Evolutionary conservation across 2,797 vertebrate genomes (phyloP), one percentile per base, ranked within the genome.

Genomic region (Phoebastria nigripes): DNA sequence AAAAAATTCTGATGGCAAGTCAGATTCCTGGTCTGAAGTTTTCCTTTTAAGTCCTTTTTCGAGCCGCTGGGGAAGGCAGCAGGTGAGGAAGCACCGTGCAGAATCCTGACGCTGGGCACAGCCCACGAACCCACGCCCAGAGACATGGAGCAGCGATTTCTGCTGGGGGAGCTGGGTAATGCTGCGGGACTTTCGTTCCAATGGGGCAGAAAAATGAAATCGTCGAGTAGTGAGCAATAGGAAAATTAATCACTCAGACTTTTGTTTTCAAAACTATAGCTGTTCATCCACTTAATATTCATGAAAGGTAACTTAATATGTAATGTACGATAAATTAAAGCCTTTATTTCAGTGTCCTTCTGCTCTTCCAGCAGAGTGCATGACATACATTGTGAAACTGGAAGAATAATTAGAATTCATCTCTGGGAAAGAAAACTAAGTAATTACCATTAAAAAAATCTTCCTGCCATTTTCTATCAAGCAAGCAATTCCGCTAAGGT

Each of bases 31-130:
- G 93, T 70, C 93, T 94, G 93, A 96, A 94, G 82, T 94, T 94
- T 89, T 89, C 73, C 93, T 98, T 96, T 97, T 96, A 97, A 97
- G 97, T 63, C 77, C 93, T 71, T 91, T 91, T 84, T 85, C 19
- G 77, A 95, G 91, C 94, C 80, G 49, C 80, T 72, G 83, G 95
- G 92, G 96, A 94, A 87, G 91, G 89, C 77, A 61, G 89, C 37
- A 87, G 86, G 89, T 49, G 42, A 90, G 58, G 71, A 94, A 74
- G 66, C 9, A 11, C 87, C 12, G 54, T 49, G 77, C n/a, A 6
- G 96, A 95, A 91, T 93, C 72, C 77, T 46, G 94, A 96, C 90
- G 63, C 29, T 14, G 56, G 76, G 65, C 55, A 22, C 46, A 67
- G 84, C 72, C 89, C 88, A 35, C 44, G 81, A 79, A 42, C 83